These are phyloP conservation scores for Talpa occidentalis DNA, from an alignment of 2,113 vertebrate genomes.

Conservation along the genomic window DNA sequence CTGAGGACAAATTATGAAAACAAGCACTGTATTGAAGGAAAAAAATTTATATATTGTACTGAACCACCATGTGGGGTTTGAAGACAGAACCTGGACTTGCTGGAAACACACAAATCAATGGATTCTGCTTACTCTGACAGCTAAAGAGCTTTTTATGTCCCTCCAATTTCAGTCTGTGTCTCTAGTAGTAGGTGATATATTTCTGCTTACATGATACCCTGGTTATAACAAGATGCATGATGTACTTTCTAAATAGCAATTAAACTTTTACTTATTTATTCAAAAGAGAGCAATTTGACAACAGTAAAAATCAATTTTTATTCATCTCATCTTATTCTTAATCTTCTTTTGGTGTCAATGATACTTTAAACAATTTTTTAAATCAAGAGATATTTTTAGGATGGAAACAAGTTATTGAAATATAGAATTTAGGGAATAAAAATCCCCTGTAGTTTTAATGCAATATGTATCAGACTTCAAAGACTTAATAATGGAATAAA, in stretches of 20 bases:
- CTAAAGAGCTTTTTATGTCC: background rate
- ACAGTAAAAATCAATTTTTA: slow-evolving; percentile 60
- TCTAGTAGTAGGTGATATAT: background rate
- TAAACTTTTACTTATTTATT: slow-evolving; percentile 29
- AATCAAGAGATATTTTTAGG: slow-evolving; percentile 3
- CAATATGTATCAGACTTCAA: slow-evolving; percentile 11
- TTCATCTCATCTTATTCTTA: slow-evolving; percentile 4
- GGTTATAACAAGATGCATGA: background rate
- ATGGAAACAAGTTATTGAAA: background rate
- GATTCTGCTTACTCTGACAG: background rate
- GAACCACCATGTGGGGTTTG: background rate
- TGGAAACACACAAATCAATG: slow-evolving; percentile 9
- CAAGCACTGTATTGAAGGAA: background rate
- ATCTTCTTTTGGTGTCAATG: background rate
- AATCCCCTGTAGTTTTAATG: background rate
- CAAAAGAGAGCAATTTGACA: slow-evolving; percentile 48
- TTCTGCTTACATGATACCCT: background rate
- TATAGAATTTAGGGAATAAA: background rate
- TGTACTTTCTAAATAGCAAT: slow-evolving; percentile 42
- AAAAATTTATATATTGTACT: background rate
- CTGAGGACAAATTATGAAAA: slow-evolving; percentile 29
- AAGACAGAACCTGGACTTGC: background rate
- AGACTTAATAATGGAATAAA: slow-evolving; percentile 13
- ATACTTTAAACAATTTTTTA: slow-evolving; percentile 28
- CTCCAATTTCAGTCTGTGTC: background rate